Base-by-base conservation (phyloP, 2,797 vertebrate species). In the Paratrypauchen microcephalus region DNA sequence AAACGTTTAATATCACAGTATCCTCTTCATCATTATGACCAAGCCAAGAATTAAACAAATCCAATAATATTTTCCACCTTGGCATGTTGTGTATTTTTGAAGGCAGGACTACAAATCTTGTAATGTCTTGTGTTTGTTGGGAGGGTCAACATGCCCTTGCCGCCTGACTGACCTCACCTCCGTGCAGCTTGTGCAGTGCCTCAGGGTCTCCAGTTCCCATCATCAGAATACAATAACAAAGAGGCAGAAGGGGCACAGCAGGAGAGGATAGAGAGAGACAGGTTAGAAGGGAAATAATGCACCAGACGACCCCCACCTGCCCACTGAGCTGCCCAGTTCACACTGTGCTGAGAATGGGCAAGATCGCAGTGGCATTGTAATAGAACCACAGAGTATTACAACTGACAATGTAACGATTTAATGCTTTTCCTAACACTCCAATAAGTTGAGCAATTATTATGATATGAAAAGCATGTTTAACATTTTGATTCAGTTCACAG, bases 141-240 rank as follows among this genome's bases (percentile, higher is more conserved):
- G 67, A 70, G 72, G 86, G 89, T 89, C 84, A 86, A n/a, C 59
- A 65, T 80, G 87, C 87, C 88, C 87, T 89, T 87, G 73, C 66
- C 5, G 74, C 77, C 48, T 79, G 81, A 81, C 71, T 83, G 74
- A 82, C 83, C 70, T 70, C 66, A 82, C 66, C 77, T 79, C 79
- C 36, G 39, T 60, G 39, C 65, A 56, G 69, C 19, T 6, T 64
- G 32, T 55, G 4, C 9, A 39, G 59, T 52, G 72, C 60, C 66
- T 41, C 19, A 54, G 68, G 66, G 78, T 78, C 6, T 23, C 52
- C 3, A 15, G 13, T 3, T 52, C 69, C 67, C 63, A 39, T 72
- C 69, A 32, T 66, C 66, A 74, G 48, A 24, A 58, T 41, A 32
- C 55, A 26, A 66, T 55, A 24, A 52, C 55, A 71, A 55, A 75